A percentile compares a stretch with the other conserved stretches of the same genome.
Evolutionary conservation across 2,113 vertebrate genomes (phyloP).

Genomic region (Brachirus orientalis): DNA sequence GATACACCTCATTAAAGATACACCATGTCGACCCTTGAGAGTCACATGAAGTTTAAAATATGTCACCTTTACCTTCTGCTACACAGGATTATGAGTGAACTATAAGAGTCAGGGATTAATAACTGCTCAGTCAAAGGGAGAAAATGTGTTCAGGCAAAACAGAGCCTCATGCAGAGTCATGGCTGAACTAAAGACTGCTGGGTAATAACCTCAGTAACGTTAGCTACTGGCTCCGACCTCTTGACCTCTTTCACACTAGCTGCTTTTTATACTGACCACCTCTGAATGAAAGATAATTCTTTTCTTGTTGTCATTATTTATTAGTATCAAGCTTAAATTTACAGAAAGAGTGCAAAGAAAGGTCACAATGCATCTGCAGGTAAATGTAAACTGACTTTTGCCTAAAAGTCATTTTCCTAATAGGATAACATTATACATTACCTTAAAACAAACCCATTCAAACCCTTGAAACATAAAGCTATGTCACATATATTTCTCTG

Average conservation of each 20-base stretch:
- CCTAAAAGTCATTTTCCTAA: too few relatives aligned
- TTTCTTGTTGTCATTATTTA: background rate
- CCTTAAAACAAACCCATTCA: too few relatives aligned
- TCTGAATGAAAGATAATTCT: background rate
- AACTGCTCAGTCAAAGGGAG: constrained; percentile 23
- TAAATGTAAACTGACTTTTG: too few relatives aligned
- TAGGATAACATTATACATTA: too few relatives aligned
- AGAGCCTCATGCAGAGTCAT: constrained; percentile 8
- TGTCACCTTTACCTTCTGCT: background rate
- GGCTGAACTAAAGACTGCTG: background rate
- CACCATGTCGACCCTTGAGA: background rate
- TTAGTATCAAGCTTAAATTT: background rate
- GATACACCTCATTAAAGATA: background rate
- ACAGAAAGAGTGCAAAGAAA: background rate
- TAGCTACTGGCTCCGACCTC: constrained; percentile 6
- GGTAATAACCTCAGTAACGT: background rate
- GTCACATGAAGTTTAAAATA: constrained; percentile 33
- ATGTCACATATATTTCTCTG: too few relatives aligned
- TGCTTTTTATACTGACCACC: constrained; percentile 10
- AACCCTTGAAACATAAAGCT: too few relatives aligned
- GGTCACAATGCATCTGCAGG: background rate
- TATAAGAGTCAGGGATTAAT: constrained; percentile 48
- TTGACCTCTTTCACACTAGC: background rate
- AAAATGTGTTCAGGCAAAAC: constrained; percentile 22
- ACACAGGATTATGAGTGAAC: constrained; percentile 33